Percentiles rank a stretch among this genome's conserved stretches.
These are phyloP conservation scores for Eclectus roratus DNA, from an alignment of 2,113 vertebrate genomes.

Conservation along the genomic window DNA sequence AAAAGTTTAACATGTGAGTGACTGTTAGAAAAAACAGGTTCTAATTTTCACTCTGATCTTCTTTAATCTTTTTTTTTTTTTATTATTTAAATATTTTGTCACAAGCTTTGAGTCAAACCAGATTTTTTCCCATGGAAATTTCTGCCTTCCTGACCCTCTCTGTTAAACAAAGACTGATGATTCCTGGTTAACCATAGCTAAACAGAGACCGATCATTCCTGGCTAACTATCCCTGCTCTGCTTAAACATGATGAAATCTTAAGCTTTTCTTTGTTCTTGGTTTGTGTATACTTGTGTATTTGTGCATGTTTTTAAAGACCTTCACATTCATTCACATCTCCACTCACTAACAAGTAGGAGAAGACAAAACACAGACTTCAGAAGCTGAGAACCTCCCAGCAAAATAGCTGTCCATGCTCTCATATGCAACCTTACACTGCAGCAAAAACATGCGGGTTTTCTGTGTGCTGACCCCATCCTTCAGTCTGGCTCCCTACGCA, in stretches of 20 bases:
- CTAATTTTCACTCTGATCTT: neutral
- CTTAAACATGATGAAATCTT: neutral
- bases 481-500: neutral
- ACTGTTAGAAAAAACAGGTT: neutral
- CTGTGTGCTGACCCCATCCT: neutral
- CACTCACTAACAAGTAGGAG: neutral
- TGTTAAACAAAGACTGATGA: neutral
- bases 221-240: neutral
- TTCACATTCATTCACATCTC: neutral
- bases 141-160: fast-evolving
- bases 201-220: neutral
- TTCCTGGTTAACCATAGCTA: neutral
- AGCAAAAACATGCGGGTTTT: neutral
- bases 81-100: neutral
- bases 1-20: neutral
- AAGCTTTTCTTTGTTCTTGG: neutral
- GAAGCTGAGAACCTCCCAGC: neutral
- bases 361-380: neutral
- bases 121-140: neutral
- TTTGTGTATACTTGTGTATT: neutral
- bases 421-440: neutral
- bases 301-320: neutral
- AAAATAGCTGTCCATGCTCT: neutral
- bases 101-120: neutral
- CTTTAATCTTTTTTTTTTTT: neutral